These are phyloP conservation scores for Andinoacara biseriatus DNA, from an alignment of 2,113 vertebrate genomes.

Conservation along the genomic window DNA sequence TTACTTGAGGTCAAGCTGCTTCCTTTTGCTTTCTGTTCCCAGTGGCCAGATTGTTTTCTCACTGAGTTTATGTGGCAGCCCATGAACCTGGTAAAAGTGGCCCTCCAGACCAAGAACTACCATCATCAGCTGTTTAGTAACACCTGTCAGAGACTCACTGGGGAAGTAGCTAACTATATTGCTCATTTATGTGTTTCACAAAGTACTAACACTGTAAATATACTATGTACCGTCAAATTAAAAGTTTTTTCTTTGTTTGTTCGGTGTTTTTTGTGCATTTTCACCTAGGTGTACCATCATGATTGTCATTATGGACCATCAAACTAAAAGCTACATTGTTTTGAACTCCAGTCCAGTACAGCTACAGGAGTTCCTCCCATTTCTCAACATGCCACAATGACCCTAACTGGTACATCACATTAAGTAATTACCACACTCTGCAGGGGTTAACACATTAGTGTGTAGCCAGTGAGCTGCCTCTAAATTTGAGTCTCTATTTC, in stretches of 20 bases:
- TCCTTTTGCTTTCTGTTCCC: not conserved
- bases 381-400: conserved; percentile 37
- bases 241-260: too few relatives aligned
- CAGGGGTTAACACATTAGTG: conserved; percentile 55
- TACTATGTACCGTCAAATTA: too few relatives aligned
- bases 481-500: conserved; percentile 63
- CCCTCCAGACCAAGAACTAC: not conserved
- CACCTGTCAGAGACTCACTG: not conserved
- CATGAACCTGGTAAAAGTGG: not conserved
- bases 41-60: not conserved
- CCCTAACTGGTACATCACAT: conserved; percentile 40
- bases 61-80: not conserved
- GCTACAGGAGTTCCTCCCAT: not conserved
- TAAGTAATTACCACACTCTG: conserved; percentile 56
- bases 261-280: not conserved
- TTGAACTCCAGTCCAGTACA: not conserved
- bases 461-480: conserved; percentile 32
- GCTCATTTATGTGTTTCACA: not conserved
- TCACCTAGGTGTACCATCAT: not conserved
- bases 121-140: not conserved
- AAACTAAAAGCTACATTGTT: not conserved
- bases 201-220: not conserved
- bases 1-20: not conserved
- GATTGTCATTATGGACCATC: not conserved
- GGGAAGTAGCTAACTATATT: not conserved